Conservation (phyloP, 2,888 invertebrate species). For the Harmothoe impar region DNA sequence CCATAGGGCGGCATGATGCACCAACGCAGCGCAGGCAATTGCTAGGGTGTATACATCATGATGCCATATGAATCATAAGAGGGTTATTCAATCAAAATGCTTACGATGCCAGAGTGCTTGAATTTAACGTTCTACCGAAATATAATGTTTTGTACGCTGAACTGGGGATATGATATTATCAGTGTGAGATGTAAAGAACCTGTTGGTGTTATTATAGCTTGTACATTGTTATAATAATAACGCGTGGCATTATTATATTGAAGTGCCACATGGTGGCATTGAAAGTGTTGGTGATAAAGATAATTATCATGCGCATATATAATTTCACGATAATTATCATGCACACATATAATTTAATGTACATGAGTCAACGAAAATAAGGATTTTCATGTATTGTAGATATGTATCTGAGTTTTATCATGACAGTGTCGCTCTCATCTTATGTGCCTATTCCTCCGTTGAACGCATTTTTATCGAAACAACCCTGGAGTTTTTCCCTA, state of each 20-base stretch:
- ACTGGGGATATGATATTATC: background rate
- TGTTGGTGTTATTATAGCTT: background rate
- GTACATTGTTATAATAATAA: background rate
- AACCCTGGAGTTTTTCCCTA: background rate
- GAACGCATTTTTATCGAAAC: background rate
- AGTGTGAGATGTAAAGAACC: background rate
- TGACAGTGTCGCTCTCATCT: background rate
- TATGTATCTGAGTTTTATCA: slow-evolving; percentile 19
- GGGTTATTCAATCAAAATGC: background rate
- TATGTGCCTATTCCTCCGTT: slow-evolving; percentile 11
- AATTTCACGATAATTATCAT: background rate
- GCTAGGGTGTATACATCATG: background rate
- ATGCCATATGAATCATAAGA: background rate
- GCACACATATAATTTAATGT: background rate
- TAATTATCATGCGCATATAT: background rate
- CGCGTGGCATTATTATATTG: background rate
- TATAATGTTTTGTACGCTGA: background rate
- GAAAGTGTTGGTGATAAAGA: background rate
- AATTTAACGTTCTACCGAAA: background rate
- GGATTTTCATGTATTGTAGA: background rate
- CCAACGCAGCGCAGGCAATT: background rate
- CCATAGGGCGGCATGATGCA: background rate
- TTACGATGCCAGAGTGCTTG: slow-evolving; percentile 18
- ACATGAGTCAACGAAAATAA: background rate
- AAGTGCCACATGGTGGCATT: background rate